Base-by-base conservation (phyloP, 1,140 invertebrate genomes). In the Portunus trituberculatus region DNA sequence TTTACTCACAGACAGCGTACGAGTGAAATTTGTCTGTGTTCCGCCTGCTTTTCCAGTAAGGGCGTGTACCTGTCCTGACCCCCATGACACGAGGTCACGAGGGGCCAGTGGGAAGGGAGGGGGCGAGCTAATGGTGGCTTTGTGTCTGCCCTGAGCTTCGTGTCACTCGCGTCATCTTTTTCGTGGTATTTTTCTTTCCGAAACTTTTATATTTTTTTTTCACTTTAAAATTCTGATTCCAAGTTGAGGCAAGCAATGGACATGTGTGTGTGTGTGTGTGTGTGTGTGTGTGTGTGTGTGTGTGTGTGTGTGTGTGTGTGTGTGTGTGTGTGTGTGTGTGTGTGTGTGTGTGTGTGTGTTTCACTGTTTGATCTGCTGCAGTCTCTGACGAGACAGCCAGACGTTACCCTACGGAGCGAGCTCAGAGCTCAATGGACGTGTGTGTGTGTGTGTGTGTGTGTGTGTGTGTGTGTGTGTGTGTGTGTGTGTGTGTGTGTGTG, bases 41-140 rank as follows among this genome's bases (percentile, higher is more conserved):
- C 67, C 67, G n/a, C 67, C 67, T 76, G 67, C n/a, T n/a, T 39
- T 76, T 76, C 20, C 67, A 76, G 12, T 7, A 76, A 76, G 67
- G 67, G 67, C 67, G 67, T 76, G 67, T 76, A 76, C 67, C 67
- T 76, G 67, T 76, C 67, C 67, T 76, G 67, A 76, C 67, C 67
- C 39, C 39, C 67, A n/a, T 76, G 91, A 52, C 91, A 59, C 91
- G 46, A n/a, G n/a, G 91, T 29, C 91, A 92, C 3, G 46, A 92
- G 31, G 91, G 91, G 28, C 10, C 4, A 32, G 20, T 6, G 91
- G n/a, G 10, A 28, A 20, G 91, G 59, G 67, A n/a, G 67, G 20
- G 25, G n/a, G 67, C 20, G 67, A 59, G 91, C 91, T 92, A 92
- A 92, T 92, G 91, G 91, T 29, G 46, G 91, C 52, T 91, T 91